These are phyloP conservation scores for Kryptolebias ocellatus DNA, from an alignment of 2,797 vertebrate species.

Conservation along the genomic window DNA sequence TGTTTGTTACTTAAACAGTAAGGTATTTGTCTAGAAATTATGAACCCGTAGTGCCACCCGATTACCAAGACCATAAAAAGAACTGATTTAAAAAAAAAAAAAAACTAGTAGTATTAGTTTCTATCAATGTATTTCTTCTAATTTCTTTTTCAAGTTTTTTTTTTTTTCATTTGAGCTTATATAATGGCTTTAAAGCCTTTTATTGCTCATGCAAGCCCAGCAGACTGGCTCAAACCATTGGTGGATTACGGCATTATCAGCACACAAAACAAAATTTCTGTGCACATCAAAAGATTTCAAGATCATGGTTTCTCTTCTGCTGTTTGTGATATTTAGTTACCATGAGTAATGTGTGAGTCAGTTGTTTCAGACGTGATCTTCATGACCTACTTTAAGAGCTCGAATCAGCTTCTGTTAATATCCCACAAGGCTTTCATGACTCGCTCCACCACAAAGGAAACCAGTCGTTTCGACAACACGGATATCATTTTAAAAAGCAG, in stretches of 20 bases:
- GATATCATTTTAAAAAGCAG: conserved; percentile 22
- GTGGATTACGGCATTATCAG: conserved; percentile 25
- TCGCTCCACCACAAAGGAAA: conserved; percentile 5
- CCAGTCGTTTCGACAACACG: conserved; percentile 20
- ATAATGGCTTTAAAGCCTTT: conserved; percentile 25
- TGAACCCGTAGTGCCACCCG: no score
- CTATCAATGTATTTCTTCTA: neutral
- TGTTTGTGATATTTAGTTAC: conserved; percentile 41
- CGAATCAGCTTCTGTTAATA: conserved; percentile 43
- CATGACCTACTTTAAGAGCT: conserved; percentile 51
- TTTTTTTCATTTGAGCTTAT: conserved; percentile 23
- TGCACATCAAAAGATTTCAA: conserved; percentile 33
- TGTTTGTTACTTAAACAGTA: no score
- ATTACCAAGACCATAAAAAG: no score
- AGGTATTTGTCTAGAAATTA: no score
- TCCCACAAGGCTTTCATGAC: conserved; percentile 36
- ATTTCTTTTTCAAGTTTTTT: neutral
- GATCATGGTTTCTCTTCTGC: conserved; percentile 40
- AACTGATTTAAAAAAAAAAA: no score
- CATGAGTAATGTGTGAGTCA: conserved; percentile 51
- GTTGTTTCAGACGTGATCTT: conserved; percentile 52
- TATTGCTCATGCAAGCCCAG: conserved; percentile 23
- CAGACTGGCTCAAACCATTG: conserved; percentile 20
- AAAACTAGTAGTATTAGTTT: no score
- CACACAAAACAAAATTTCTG: conserved; percentile 24